Conservation (phyloP, 2,113 vertebrate species). For the Podarcis muralis region DNA sequence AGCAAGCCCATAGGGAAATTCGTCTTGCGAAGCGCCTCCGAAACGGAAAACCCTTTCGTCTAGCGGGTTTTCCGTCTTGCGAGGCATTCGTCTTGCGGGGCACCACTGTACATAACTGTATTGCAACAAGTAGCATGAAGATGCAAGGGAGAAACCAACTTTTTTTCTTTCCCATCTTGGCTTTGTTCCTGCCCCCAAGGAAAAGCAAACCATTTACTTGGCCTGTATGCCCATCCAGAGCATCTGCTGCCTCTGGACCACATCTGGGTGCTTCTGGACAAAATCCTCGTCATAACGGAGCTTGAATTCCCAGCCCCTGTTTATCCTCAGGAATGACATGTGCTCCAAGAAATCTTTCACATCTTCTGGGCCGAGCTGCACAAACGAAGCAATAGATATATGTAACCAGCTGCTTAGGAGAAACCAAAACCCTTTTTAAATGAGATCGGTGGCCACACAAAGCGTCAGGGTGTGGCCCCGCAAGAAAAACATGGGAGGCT, state of each 20-base stretch:
- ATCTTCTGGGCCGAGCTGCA: constrained; percentile 93
- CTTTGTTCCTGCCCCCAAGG: constrained; percentile 32
- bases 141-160: neutral
- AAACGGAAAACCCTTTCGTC: no score
- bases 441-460: neutral
- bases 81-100: no score
- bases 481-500: neutral
- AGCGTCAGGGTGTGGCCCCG: neutral
- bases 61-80: no score
- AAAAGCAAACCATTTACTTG: constrained; percentile 81
- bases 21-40: no score
- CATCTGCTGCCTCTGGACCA: constrained; percentile 96
- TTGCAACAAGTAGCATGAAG: neutral
- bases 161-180: neutral
- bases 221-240: constrained; percentile 97
- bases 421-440: neutral
- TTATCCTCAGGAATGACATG: constrained; percentile 88
- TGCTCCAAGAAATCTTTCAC: constrained; percentile 98
- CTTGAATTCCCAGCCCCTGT: constrained; percentile 96
- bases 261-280: constrained; percentile 93
- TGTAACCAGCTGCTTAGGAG: neutral
- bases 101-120: no score
- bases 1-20: no score
- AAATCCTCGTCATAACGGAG: constrained; percentile 89
- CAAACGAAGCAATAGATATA: neutral